phyloP scores from a whole-genome alignment of 2,888 invertebrate genomes.

The Cantharis rustica region DNA sequence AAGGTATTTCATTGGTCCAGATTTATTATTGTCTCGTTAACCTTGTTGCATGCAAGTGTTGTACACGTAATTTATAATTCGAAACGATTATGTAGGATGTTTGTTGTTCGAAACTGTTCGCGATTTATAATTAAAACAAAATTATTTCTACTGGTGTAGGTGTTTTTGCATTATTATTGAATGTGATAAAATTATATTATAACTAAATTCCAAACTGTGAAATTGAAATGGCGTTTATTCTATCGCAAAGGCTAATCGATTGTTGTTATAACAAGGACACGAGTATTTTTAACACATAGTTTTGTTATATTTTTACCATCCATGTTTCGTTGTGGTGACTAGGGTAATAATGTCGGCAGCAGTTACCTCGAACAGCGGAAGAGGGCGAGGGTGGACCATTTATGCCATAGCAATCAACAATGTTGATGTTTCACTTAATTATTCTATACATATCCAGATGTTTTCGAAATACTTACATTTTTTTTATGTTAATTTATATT shows the following conservation, averaged over 20 bases:
- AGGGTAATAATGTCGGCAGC: background rate
- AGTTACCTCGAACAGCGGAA: background rate
- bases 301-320: background rate
- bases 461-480: background rate
- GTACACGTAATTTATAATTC: background rate
- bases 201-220: background rate
- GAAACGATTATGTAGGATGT: background rate
- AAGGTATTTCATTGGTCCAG: background rate
- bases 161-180: background rate
- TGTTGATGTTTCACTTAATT: background rate
- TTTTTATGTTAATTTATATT: background rate
- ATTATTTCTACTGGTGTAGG: background rate
- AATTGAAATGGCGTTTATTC: background rate
- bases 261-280: background rate
- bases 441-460: background rate
- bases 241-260: background rate
- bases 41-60: background rate
- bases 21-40: background rate
- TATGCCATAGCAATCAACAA: background rate
- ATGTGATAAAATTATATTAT: background rate
- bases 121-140: background rate
- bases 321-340: background rate
- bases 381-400: background rate
- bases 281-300: background rate
- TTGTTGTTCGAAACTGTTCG: background rate